Conservation (phyloP, 2,888 invertebrate genomes). For the Thera britannica region DNA sequence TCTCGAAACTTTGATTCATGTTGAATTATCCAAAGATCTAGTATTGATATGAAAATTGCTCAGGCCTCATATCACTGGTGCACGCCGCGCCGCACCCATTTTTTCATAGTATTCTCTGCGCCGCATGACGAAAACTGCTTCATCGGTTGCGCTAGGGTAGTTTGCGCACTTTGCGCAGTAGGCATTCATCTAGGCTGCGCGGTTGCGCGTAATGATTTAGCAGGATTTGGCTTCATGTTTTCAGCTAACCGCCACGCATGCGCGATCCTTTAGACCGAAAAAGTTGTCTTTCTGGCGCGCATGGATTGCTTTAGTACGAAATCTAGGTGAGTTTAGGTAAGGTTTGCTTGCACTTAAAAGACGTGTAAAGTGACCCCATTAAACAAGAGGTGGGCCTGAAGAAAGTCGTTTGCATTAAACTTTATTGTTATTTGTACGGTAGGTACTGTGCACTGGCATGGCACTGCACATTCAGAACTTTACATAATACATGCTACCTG, state of each 20-base stretch:
- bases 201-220: conserved; percentile 6
- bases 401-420: too few relatives aligned
- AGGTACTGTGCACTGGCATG: too few relatives aligned
- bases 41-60: not conserved
- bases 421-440: too few relatives aligned
- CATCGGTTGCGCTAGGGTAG: conserved; percentile 5
- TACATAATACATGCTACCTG: too few relatives aligned
- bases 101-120: too few relatives aligned
- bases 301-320: conserved; percentile 36
- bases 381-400: too few relatives aligned
- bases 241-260: conserved; percentile 12
- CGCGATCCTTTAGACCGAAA: not conserved
- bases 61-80: not conserved
- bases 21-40: not conserved
- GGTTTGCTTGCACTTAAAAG: too few relatives aligned
- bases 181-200: conserved; percentile 7
- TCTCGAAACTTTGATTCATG: conserved; percentile 63
- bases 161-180: conserved; percentile 9
- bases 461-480: too few relatives aligned
- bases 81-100: not conserved
- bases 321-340: too few relatives aligned
- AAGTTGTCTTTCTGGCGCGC: too few relatives aligned
- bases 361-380: too few relatives aligned
- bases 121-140: not conserved
- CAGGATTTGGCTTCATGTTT: not conserved